phyloP scores from a whole-genome alignment of 1,140 invertebrate species.

The Stegodyphus mimosarum region DNA sequence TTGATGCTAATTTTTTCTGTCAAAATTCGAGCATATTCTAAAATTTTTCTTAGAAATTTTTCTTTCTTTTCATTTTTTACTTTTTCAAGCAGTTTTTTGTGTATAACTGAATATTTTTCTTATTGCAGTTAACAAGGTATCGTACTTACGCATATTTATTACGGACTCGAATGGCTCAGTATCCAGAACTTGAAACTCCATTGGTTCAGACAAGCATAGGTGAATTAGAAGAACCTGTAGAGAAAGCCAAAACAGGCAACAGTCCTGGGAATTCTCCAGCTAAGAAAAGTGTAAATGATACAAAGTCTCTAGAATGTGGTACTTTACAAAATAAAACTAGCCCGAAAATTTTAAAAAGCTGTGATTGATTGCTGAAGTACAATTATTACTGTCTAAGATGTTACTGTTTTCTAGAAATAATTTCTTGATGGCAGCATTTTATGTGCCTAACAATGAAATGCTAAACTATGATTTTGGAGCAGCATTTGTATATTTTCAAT shows the following conservation, averaged over 20 bases:
- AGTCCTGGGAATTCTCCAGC: conserved; percentile 35
- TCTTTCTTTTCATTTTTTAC: no score
- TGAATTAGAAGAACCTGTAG: conserved; percentile 78
- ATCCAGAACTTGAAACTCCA: conserved; percentile 75
- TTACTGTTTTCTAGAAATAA: background rate
- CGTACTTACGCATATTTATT: conserved; percentile 86
- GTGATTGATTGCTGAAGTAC: conserved; percentile 33
- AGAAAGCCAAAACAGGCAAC: background rate
- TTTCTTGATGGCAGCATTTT: background rate
- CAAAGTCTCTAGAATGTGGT: background rate
- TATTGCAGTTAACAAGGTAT: conserved; percentile 82
- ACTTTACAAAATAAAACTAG: conserved; percentile 3
- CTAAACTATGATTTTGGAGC: conserved; percentile 14
- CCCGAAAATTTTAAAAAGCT: conserved; percentile 27
- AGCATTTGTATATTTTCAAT: conserved; percentile 26
- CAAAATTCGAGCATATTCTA: no score
- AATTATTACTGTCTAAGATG: background rate
- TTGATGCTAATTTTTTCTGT: no score
- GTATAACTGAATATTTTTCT: background rate
- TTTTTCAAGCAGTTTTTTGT: no score
- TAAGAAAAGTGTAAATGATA: background rate
- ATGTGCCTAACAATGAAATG: background rate
- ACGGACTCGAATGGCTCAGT: conserved; percentile 78
- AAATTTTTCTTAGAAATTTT: no score
- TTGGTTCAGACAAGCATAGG: conserved; percentile 79